Percentiles rank a stretch among this genome's conserved stretches.
phyloP scores from a whole-genome alignment of 1,140 invertebrate species.

The Solen grandis region DNA sequence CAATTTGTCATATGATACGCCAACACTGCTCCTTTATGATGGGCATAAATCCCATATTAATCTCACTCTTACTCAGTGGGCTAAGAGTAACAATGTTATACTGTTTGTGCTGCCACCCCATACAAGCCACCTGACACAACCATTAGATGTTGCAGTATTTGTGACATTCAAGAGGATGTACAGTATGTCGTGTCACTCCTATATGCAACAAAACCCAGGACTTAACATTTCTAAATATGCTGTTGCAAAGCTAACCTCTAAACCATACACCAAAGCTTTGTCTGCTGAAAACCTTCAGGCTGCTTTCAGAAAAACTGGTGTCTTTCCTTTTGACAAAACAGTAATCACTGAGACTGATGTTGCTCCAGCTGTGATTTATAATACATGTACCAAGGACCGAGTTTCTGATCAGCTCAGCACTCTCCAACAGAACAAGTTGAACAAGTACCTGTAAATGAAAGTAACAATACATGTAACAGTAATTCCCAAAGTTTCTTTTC shows the following conservation, averaged over 20 bases:
- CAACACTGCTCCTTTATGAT: slow-evolving; percentile 78
- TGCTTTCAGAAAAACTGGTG: slow-evolving; percentile 41
- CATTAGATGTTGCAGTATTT: slow-evolving; percentile 60
- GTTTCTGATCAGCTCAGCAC: background rate
- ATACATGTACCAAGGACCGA: background rate
- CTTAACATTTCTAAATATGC: slow-evolving; percentile 15
- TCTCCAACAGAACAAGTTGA: background rate
- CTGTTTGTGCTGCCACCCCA: slow-evolving; percentile 62
- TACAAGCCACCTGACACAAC: slow-evolving; percentile 57
- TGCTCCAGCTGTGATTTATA: slow-evolving; percentile 32
- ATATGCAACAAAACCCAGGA: slow-evolving; percentile 14
- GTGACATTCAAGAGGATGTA: slow-evolving; percentile 53
- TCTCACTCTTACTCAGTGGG: slow-evolving; percentile 28
- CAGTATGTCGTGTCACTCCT: background rate
- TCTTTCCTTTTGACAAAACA: slow-evolving; percentile 44
- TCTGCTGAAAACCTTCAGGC: slow-evolving; percentile 44
- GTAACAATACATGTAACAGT: background rate
- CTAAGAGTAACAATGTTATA: slow-evolving; percentile 40
- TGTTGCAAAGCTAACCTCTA: background rate
- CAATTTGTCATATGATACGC: slow-evolving; percentile 59
- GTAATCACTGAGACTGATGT: background rate
- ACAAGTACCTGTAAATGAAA: background rate
- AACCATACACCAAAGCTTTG: slow-evolving; percentile 14
- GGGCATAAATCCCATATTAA: slow-evolving; percentile 75
- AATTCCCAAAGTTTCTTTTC: background rate